Percentiles rank a stretch among this genome's conserved stretches.
These are phyloP conservation scores for Albula goreensis DNA, from an alignment of 2,113 vertebrate species.

Conservation along the genomic window DNA sequence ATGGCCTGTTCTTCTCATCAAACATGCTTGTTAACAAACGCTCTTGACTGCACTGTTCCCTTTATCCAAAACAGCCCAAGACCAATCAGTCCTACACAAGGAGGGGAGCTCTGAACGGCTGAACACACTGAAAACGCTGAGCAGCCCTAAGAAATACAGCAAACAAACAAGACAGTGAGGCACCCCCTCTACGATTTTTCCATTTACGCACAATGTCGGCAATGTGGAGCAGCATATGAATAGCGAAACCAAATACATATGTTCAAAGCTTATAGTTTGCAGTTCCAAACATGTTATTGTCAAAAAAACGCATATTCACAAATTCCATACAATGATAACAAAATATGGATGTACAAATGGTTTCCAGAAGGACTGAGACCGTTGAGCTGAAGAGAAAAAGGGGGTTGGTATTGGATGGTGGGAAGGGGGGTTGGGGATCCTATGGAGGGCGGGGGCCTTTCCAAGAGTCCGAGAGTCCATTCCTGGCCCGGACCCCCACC, in stretches of 20 bases:
- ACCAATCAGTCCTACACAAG: too few relatives aligned
- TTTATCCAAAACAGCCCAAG: too few relatives aligned
- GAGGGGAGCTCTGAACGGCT: too few relatives aligned
- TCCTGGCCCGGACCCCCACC: background rate
- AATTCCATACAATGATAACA: background rate
- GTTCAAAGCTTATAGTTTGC: conserved; percentile 5
- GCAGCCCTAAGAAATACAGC: background rate
- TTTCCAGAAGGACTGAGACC: background rate
- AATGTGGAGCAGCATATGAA: background rate
- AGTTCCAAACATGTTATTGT: background rate
- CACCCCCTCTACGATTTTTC: background rate
- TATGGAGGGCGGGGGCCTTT: background rate
- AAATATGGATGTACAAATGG: background rate
- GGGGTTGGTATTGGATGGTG: background rate
- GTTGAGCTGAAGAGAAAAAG: conserved; percentile 20
- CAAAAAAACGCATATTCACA: background rate
- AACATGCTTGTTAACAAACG: background rate
- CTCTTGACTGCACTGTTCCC: too few relatives aligned
- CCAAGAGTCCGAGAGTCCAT: conserved; percentile 1
- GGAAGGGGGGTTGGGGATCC: background rate
- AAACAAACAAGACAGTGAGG: background rate
- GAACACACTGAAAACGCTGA: background rate
- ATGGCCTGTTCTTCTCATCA: background rate
- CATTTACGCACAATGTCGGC: background rate
- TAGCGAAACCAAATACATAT: background rate